phyloP scores from a whole-genome alignment of 1,140 invertebrate genomes.

The Ladona fulva region DNA sequence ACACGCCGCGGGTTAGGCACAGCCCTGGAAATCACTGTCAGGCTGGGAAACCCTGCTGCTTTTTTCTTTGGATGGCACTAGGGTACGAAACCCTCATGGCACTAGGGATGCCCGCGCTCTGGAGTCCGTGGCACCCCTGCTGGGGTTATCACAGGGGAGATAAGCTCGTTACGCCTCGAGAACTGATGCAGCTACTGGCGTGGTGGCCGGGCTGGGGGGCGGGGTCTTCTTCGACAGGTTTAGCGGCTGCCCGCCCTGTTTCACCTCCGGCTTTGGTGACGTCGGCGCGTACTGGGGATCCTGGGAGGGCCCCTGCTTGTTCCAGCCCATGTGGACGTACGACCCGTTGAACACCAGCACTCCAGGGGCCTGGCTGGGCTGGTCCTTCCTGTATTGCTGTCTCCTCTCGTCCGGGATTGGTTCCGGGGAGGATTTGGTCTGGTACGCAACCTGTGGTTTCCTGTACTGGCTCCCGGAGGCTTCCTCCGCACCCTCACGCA shows the following conservation, averaged over 20 bases:
- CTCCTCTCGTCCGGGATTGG: constrained; percentile 36
- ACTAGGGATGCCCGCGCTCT: too few species aligned
- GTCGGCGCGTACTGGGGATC: constrained; percentile 37
- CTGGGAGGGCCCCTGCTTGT: constrained; percentile 36
- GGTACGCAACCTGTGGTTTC: constrained; percentile 21
- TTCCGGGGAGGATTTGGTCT: constrained; percentile 24
- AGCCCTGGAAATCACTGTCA: too few species aligned
- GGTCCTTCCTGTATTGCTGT: constrained; percentile 37
- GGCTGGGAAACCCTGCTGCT: too few species aligned
- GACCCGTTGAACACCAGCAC: constrained; percentile 30
- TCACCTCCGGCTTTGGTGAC: not conserved
- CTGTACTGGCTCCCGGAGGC: not conserved
- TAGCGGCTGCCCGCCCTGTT: constrained; percentile 55
- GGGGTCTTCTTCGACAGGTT: constrained; percentile 84
- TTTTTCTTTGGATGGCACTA: too few species aligned
- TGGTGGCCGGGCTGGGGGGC: constrained; percentile 52
- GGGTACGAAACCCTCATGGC: too few species aligned
- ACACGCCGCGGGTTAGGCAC: too few species aligned
- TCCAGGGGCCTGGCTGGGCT: constrained; percentile 14
- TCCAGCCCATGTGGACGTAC: constrained; percentile 35
- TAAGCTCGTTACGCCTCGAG: not conserved
- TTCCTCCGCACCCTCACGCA: constrained; percentile 51
- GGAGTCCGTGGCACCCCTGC: too few species aligned
- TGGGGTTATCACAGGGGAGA: too few species aligned
- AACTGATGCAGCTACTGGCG: not conserved